Conservation (phyloP, 35 echinoderm and acorn worm genomes). For the Hemicentrotus pulcherrimus region DNA sequence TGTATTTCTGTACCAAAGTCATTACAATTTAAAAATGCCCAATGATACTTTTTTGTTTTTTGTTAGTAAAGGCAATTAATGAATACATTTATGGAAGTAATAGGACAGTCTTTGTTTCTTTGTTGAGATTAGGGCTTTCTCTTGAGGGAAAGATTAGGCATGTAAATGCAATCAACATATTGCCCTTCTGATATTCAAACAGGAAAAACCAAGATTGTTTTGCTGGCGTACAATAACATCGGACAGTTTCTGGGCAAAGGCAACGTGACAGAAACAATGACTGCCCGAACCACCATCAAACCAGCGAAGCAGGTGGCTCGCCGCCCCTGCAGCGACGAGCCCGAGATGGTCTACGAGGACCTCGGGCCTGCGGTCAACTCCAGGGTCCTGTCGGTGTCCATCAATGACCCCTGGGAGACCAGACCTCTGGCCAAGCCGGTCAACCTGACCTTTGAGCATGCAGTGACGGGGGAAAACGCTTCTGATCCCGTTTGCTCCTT, state of each 20-base stretch:
- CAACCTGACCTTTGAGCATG: constrained; percentile 68
- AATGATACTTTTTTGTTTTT: too few species aligned
- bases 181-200: neutral
- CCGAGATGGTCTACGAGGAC: neutral
- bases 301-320: neutral
- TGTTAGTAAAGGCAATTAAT: too few species aligned
- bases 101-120: too few species aligned
- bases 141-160: too few species aligned
- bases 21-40: too few species aligned
- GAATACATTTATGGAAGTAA: too few species aligned
- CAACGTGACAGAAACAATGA: neutral
- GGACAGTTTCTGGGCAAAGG: constrained; percentile 61
- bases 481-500: constrained; percentile 72
- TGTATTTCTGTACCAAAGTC: too few species aligned
- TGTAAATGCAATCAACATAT: too few species aligned
- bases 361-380: constrained; percentile 73
- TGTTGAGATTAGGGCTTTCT: too few species aligned
- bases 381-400: constrained; percentile 78
- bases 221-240: constrained; percentile 88
- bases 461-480: constrained; percentile 7
- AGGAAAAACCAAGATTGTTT: constrained; percentile 80
- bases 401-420: constrained; percentile 56
- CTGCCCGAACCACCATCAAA: neutral
- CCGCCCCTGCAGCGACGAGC: neutral
- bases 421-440: constrained; percentile 65